These are phyloP conservation scores for Melanerpes formicivorus DNA, from an alignment of 2,113 vertebrate genomes.

Conservation along the genomic window DNA sequence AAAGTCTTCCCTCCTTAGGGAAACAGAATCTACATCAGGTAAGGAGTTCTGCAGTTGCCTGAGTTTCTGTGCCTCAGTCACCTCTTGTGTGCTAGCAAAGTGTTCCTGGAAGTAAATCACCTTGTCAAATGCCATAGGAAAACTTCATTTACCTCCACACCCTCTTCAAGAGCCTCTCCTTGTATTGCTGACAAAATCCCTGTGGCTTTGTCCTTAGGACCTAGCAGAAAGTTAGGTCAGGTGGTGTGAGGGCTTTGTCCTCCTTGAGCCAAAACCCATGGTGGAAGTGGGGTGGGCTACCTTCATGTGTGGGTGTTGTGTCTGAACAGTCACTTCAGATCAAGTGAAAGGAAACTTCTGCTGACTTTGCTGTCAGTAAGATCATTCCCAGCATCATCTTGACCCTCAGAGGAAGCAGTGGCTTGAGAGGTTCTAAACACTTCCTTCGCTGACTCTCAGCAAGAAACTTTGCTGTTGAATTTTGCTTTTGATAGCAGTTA, in stretches of 20 bases:
- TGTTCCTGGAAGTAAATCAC: not conserved
- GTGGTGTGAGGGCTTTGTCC: not conserved
- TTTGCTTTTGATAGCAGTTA: not conserved
- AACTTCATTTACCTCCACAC: not conserved
- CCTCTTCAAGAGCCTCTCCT: not conserved
- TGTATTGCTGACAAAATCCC: not conserved
- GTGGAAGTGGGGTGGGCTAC: not conserved
- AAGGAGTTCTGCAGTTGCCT: not conserved
- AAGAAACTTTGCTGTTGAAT: not conserved
- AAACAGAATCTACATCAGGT: not conserved
- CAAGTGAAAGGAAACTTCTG: not conserved
- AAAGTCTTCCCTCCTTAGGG: not conserved
- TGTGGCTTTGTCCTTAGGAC: not conserved
- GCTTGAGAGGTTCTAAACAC: not conserved
- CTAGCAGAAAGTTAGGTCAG: not conserved
- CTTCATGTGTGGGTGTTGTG: not conserved
- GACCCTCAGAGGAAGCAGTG: not conserved
- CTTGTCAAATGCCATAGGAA: not conserved
- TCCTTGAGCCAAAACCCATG: not conserved
- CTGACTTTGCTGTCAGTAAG: not conserved
- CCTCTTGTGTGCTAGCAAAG: not conserved
- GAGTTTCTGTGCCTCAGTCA: not conserved
- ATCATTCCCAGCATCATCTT: not conserved
- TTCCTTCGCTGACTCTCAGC: not conserved
- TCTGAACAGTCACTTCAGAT: not conserved